Evolutionary conservation across 2,797 vertebrate genomes (phyloP).

Genomic region (Hemitrygon akajei): DNA sequence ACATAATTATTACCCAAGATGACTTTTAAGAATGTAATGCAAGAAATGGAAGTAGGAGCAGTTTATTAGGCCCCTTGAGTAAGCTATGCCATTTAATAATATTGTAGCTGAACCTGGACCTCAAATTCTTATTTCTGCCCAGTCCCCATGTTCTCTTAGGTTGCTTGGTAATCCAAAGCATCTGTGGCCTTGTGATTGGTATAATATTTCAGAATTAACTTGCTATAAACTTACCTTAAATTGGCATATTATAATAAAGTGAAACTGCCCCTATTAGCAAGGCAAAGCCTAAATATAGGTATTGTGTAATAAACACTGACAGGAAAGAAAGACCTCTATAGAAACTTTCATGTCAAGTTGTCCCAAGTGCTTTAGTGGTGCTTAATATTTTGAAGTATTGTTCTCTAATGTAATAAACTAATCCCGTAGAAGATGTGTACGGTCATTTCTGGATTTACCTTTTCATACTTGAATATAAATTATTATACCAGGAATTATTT

Average conservation of each 20-base stretch:
- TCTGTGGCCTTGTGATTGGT: neutral
- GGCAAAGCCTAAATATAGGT: neutral
- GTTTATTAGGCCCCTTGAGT: too few species aligned
- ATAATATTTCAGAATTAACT: neutral
- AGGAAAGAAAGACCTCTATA: neutral
- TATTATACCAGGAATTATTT: neutral
- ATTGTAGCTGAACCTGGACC: too few species aligned
- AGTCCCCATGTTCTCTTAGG: neutral
- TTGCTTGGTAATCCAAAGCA: too few species aligned
- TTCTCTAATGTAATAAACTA: neutral
- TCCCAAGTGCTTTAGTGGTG: neutral
- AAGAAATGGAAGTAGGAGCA: too few species aligned
- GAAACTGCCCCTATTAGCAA: too few species aligned
- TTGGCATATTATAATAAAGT: neutral
- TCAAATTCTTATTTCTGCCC: too few species aligned
- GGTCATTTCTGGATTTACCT: neutral
- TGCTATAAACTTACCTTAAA: neutral
- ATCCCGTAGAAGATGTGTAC: neutral
- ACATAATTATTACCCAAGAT: neutral
- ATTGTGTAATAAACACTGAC: neutral
- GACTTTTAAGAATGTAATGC: neutral
- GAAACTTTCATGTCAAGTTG: too few species aligned
- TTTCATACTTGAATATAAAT: neutral
- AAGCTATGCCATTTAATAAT: too few species aligned
- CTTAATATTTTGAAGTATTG: neutral